phyloP scores from a whole-genome alignment of 2,797 vertebrate species.

The Denticeps clupeoides region DNA sequence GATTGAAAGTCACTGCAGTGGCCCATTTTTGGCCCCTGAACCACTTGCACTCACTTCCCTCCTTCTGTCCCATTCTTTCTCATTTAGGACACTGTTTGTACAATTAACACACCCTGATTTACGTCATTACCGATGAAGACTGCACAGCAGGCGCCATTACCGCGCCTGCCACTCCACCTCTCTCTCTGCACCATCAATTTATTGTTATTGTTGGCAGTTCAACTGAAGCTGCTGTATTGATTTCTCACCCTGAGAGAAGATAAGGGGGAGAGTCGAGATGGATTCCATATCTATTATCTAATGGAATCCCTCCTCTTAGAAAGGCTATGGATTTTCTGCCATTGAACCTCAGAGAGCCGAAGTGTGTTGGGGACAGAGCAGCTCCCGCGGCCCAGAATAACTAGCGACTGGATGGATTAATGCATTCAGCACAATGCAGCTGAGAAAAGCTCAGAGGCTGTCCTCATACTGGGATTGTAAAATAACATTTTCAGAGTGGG shows the following conservation, averaged over 20 bases:
- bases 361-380: slow-evolving; percentile 33
- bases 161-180: slow-evolving; percentile 45
- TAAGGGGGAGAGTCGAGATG: slow-evolving; percentile 74
- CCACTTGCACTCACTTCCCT: slow-evolving; percentile 20
- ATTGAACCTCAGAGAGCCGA: slow-evolving; percentile 60
- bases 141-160: slow-evolving; percentile 54
- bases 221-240: slow-evolving; percentile 68
- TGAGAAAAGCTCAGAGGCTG: slow-evolving; percentile 49
- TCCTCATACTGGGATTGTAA: slow-evolving; percentile 35
- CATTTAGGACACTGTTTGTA: slow-evolving; percentile 36
- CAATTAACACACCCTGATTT: slow-evolving; percentile 55
- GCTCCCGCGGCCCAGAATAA: slow-evolving; percentile 43
- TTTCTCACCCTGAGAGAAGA: slow-evolving; percentile 66
- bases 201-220: slow-evolving; percentile 74
- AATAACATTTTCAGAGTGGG: slow-evolving; percentile 30
- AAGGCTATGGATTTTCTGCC: slow-evolving; percentile 78
- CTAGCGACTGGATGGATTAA: slow-evolving; percentile 59
- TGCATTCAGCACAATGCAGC: slow-evolving; percentile 49
- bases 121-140: slow-evolving; percentile 33
- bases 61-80: slow-evolving; percentile 24
- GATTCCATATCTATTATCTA: slow-evolving; percentile 84
- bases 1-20: no score
- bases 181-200: slow-evolving; percentile 64
- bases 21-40: not conserved
- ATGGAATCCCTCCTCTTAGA: slow-evolving; percentile 77